Conservation (phyloP, 2,797 vertebrate species). For the Poecilia velifera region DNA sequence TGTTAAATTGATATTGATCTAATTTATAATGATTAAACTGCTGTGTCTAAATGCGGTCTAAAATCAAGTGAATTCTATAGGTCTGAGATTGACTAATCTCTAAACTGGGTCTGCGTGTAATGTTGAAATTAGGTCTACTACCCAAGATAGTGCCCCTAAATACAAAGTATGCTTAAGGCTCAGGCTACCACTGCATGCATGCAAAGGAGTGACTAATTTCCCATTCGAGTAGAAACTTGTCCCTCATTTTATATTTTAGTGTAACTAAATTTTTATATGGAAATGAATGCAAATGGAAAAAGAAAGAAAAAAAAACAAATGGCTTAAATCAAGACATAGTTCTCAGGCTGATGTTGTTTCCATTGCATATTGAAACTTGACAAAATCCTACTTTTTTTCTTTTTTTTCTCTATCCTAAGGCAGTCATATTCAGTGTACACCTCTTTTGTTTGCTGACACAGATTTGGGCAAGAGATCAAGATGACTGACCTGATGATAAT, state of each 20-base stretch:
- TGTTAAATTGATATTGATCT: background rate
- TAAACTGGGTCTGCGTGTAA: background rate
- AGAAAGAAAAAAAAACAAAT: conserved; percentile 22
- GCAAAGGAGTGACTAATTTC: background rate
- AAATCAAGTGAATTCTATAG: background rate
- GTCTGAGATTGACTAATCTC: background rate
- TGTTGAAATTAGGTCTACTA: background rate
- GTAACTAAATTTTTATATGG: conserved; percentile 26
- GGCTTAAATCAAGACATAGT: conserved; percentile 23
- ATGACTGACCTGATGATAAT: conserved; percentile 75
- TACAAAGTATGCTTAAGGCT: background rate
- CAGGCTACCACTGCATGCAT: background rate
- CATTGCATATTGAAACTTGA: conserved; percentile 15
- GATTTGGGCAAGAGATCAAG: conserved; percentile 65
- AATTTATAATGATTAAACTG: background rate
- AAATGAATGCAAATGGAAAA: conserved; percentile 33
- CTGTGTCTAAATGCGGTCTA: background rate
- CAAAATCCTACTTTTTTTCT: background rate
- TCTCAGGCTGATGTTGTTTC: conserved; percentile 2
- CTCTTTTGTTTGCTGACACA: conserved; percentile 37
- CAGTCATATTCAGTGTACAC: conserved; percentile 20
- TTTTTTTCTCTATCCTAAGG: conserved; percentile 6
- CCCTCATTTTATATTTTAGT: conserved; percentile 44
- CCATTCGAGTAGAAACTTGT: background rate
- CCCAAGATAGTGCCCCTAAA: background rate